Conservation (phyloP, 2,888 invertebrate species). For the Hylaea fasciaria region DNA sequence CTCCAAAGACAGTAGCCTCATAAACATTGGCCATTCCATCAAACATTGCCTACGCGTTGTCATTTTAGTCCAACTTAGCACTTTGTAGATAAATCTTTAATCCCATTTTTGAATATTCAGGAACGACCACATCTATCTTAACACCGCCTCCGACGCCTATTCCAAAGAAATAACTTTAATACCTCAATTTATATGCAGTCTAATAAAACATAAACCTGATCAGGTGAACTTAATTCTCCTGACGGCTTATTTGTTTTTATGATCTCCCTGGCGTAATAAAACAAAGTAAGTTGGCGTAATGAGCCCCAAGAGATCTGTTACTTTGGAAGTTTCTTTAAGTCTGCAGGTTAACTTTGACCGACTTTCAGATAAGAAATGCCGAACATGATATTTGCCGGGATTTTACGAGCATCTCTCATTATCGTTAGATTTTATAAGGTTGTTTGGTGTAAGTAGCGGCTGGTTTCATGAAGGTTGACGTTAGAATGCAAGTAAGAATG, state of each 20-base stretch:
- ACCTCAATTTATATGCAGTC: constrained; percentile 33
- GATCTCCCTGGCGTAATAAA: constrained; percentile 39
- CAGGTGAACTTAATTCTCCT: constrained; percentile 37
- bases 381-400: constrained; percentile 12
- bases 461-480: too few relatives aligned
- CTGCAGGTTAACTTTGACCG: constrained; percentile 23
- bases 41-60: too few relatives aligned
- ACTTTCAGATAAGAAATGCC: constrained; percentile 8
- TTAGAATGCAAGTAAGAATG: too few relatives aligned
- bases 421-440: background rate
- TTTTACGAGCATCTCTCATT: background rate
- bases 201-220: constrained; percentile 41
- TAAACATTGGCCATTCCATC: too few relatives aligned
- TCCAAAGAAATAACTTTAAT: constrained; percentile 34
- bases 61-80: too few relatives aligned
- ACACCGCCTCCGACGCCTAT: constrained; percentile 27
- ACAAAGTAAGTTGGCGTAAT: constrained; percentile 40
- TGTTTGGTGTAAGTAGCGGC: background rate
- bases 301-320: constrained; percentile 41
- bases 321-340: constrained; percentile 30
- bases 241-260: constrained; percentile 43
- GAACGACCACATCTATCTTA: constrained; percentile 11
- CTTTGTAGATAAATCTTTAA: too few relatives aligned
- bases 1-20: too few relatives aligned
- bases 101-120: background rate